phyloP scores from a whole-genome alignment of 2,888 invertebrate species.

The Dichetophora obliterata region DNA sequence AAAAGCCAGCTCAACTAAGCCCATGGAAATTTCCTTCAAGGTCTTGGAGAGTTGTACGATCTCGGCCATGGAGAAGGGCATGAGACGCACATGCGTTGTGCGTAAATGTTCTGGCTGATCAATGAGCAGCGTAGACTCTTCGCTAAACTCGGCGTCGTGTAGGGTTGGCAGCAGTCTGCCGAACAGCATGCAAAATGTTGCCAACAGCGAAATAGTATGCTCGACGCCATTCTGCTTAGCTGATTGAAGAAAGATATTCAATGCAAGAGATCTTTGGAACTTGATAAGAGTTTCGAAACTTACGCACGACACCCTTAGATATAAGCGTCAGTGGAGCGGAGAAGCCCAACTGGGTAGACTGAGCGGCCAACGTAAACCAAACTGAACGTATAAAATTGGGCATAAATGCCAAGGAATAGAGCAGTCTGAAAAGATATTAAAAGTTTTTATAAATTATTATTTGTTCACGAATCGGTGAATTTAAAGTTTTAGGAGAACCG shows the following conservation, averaged over 20 bases:
- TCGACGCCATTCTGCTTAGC: constrained; percentile 73
- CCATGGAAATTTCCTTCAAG: constrained; percentile 84
- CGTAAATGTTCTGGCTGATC: constrained; percentile 47
- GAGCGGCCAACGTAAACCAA: constrained; percentile 74
- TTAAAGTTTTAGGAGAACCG: no score
- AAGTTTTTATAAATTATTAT: no score
- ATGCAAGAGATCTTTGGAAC: not conserved
- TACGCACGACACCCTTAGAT: constrained; percentile 69
- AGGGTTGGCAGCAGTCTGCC: constrained; percentile 84
- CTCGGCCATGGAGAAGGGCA: constrained; percentile 81
- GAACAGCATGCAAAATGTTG: constrained; percentile 87
- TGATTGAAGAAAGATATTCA: constrained; percentile 44
- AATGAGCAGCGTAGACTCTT: constrained; percentile 64
- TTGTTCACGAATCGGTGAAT: no score
- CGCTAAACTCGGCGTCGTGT: constrained; percentile 88
- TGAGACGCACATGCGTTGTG: constrained; percentile 59
- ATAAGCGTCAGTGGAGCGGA: constrained; percentile 68
- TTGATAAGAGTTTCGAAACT: constrained; percentile 51
- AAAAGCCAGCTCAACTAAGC: constrained; percentile 87
- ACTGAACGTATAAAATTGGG: constrained; percentile 82
- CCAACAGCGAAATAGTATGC: constrained; percentile 81
- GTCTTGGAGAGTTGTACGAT: constrained; percentile 80
- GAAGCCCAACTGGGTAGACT: constrained; percentile 67
- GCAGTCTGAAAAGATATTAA: constrained; percentile 71
- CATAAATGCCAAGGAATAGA: constrained; percentile 86